phyloP scores from a whole-genome alignment of 2,113 vertebrate genomes.

The Hemibagrus wyckioides region DNA sequence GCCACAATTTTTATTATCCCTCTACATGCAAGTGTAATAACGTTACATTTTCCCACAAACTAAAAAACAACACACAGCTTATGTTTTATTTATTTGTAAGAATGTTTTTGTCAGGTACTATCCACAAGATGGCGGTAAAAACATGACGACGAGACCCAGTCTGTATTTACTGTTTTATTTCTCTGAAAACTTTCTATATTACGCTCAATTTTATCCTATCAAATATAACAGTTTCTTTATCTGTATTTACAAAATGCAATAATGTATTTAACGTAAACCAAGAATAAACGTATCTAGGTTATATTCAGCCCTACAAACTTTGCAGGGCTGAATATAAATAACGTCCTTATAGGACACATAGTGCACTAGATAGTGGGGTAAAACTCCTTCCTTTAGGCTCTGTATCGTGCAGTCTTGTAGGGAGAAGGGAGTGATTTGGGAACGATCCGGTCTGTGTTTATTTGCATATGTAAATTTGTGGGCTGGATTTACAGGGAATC shows the following conservation, averaged over 20 bases:
- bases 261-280: neutral
- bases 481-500: neutral
- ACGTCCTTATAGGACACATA: neutral
- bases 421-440: neutral
- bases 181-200: neutral
- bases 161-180: neutral
- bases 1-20: neutral
- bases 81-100: neutral
- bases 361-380: neutral
- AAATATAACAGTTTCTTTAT: neutral
- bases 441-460: neutral
- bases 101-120: neutral
- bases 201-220: neutral
- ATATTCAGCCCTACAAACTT: neutral
- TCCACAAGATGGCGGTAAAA: constrained; percentile 28
- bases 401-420: neutral
- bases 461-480: constrained; percentile 1
- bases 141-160: neutral
- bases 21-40: too few relatives aligned
- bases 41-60: neutral
- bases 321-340: neutral
- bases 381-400: neutral
- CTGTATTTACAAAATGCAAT: neutral
- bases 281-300: neutral
- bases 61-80: neutral